Percentiles rank a stretch among this genome's conserved stretches.
Conservation (phyloP, 1,140 invertebrate species). For the Goniozus legneri region DNA sequence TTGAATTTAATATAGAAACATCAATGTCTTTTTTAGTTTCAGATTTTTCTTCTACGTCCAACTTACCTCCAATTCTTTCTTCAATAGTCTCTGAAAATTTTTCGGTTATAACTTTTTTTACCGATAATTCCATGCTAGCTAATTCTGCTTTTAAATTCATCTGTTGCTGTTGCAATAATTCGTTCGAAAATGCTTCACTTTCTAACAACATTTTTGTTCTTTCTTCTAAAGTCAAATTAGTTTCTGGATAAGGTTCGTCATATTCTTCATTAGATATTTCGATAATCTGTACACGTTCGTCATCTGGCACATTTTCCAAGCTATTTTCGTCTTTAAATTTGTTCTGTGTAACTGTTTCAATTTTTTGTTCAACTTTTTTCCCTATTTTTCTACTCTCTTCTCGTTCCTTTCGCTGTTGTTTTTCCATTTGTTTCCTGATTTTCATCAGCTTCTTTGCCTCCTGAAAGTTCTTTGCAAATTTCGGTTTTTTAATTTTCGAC, state of each 20-base stretch:
- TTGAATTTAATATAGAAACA: neutral
- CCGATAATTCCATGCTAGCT: constrained; percentile 21
- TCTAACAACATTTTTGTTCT: constrained; percentile 38
- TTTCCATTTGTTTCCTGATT: constrained; percentile 60
- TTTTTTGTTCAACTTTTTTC: constrained; percentile 12
- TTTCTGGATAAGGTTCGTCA: constrained; percentile 41
- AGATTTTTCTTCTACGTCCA: constrained; percentile 11
- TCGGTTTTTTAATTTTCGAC: constrained; percentile 54
- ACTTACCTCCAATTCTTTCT: neutral
- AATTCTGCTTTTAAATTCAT: constrained; percentile 15
- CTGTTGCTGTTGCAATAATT: constrained; percentile 12
- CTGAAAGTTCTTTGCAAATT: constrained; percentile 60
- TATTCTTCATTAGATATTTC: constrained; percentile 48
- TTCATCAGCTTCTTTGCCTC: constrained; percentile 63
- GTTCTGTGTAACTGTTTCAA: constrained; percentile 4
- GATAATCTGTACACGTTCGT: constrained; percentile 50
- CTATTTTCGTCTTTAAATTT: constrained; percentile 2
- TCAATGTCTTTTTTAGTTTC: constrained; percentile 6
- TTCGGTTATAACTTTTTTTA: constrained; percentile 30
- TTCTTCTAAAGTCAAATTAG: constrained; percentile 37
- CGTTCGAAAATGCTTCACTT: constrained; percentile 18
- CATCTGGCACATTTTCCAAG: constrained; percentile 36
- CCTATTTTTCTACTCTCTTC: constrained; percentile 48
- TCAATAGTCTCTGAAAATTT: constrained; percentile 23
- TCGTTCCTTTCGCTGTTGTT: constrained; percentile 56